Evolutionary conservation across 2,797 vertebrate genomes (phyloP), one percentile per base, ranked within the genome.

Genomic region (Picus viridis): DNA sequence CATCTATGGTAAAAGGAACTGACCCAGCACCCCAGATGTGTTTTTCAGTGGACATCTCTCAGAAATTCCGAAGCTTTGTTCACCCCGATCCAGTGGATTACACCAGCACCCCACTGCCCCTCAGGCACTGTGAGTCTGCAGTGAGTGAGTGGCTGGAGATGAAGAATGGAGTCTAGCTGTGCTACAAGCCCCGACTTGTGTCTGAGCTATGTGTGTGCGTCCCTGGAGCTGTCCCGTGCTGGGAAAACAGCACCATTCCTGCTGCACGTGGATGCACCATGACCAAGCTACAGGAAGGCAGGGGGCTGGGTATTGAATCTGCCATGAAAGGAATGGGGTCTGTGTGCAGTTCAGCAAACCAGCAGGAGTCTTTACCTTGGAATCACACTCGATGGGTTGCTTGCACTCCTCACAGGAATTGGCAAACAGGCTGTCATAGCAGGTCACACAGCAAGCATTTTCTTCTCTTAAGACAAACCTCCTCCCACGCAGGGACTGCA

Each of bases 341-440:
- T 49, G 32, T 53, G 29, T 32, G 7, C 27, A 79, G 74, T 59
- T 64, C 51, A 89, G 9, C 29, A 45, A 78, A 78, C 54, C 59
- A 22, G 2, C 73, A 57, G 20, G 75, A 36, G 43, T 24, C 45
- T 83, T 69, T 98, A 99, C 99, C 99, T 99, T 99, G 80, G 97
- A 98, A 96, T 98, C 97, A 23, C 98, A 99, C 93, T 98, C 98
- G 74, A 99, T 99, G 12, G 98, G 97, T 71, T 94, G 93, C 94
- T 98, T 98, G 97, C 99, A 99, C 32, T 97, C 97, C 64, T 99
- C 98, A 64, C 99, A 99, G 95, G 97, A 97, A 97, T 99, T 99
- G 72, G 98, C 98, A 64, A 99, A 99, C 53, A 99, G 97, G 89
- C 97, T 98, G 94, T 99, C 98, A 3, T 99, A 99, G 88, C 99